Evolutionary conservation across 2,888 invertebrate species (phyloP), one percentile per base, ranked within the genome.

Genomic region (Synanthedon andrenaeformis): DNA sequence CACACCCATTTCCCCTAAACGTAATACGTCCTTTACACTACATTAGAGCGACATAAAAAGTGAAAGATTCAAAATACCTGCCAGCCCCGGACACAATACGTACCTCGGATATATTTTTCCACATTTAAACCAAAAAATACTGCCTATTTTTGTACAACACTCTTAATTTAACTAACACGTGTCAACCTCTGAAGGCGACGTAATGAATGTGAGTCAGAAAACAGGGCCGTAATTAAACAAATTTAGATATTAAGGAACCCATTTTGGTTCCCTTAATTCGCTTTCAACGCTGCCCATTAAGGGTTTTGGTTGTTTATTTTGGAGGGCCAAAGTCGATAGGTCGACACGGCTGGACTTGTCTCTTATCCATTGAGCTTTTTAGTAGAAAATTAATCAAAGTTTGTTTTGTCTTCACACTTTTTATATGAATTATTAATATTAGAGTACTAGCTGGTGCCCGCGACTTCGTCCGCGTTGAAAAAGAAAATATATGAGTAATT

Each of bases 131-230:
- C 19, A 19, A 17, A 49, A 8, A 19, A 19, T 49, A 23, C 19
- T 17, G 6, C 49, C 49, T 23, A 19, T 49, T 49, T 19, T 49
- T 23, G 49, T 49, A 12, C 4, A 8, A 6, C n/a, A 45, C 45
- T 13, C 45, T 45, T 45, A 45, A 45, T 13, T 45, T 14, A 45
- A 45, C 14, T 19, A n/a, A 59, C 57, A 67, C 66, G 67, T 67
- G 74, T 74, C 69, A 67, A 64, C 60, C 60, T 64, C 58, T 59
- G 61, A 70, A 70, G 64, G 66, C 67, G 69, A 72, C 68, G 68
- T 70, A 69, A 72, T 66, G 69, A 74, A 66, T 64, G 62, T 59
- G 59, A 62, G 60, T 65, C 58, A 66, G 71, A 72, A 71, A 70
- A 68, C 54, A 54, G 56, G 56, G 54, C 41, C 58, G 59, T 70